A percentile compares a stretch with the other conserved stretches of the same genome.
Conservation (phyloP, 2,113 vertebrate species). For the Epinephelus lanceolatus region DNA sequence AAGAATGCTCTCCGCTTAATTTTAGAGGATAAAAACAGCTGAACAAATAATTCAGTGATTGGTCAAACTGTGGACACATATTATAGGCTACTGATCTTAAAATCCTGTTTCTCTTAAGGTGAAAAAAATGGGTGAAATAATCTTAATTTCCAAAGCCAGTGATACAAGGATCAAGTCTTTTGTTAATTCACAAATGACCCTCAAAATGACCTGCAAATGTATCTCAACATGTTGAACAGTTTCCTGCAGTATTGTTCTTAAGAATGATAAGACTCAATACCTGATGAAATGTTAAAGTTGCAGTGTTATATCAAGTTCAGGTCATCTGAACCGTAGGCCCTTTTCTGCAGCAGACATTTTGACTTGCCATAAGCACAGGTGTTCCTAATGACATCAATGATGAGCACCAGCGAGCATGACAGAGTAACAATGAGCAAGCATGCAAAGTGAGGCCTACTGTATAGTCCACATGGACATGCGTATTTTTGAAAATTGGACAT, state of each 20-base stretch:
- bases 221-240: too few species aligned
- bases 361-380: too few species aligned
- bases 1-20: constrained; percentile 23
- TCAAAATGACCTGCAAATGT: neutral
- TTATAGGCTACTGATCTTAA: neutral
- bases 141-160: neutral
- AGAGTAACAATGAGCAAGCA: too few species aligned
- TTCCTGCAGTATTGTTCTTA: neutral
- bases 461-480: too few species aligned
- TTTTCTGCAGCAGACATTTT: too few species aligned
- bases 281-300: too few species aligned
- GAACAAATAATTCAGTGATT: neutral
- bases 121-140: neutral
- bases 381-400: too few species aligned
- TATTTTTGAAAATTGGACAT: too few species aligned
- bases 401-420: too few species aligned
- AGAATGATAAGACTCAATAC: neutral
- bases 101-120: neutral
- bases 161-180: neutral
- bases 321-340: too few species aligned
- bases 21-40: neutral
- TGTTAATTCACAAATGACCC: neutral
- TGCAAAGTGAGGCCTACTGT: too few species aligned
- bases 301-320: too few species aligned
- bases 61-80: neutral